Conservation (phyloP, 92 coral and sea anemone genomes). For the Parazoanthus darwini region DNA sequence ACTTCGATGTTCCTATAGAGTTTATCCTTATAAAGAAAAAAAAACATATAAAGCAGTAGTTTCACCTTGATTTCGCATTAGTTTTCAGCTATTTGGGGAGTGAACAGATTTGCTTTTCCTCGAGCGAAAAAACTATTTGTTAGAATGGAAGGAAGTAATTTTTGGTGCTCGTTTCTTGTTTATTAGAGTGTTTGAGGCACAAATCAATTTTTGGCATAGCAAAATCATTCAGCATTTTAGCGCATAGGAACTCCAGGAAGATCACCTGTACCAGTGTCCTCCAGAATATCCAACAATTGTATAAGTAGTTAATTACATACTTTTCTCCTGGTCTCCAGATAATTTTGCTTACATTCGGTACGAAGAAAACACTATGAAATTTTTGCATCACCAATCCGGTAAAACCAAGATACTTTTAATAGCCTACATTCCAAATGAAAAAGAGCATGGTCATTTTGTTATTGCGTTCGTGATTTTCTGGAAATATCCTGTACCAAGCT, state of each 20-base stretch:
- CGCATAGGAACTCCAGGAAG: neutral
- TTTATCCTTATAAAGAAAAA: no score
- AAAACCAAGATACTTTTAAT: neutral
- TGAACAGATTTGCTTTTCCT: neutral
- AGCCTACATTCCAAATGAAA: neutral
- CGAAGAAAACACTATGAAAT: neutral
- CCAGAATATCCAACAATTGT: neutral
- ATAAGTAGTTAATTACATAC: neutral
- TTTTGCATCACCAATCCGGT: neutral
- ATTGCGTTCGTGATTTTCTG: slow-evolving; percentile 22
- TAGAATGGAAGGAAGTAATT: neutral
- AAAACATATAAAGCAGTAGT: no score
- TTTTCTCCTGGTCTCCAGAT: neutral
- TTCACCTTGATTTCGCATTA: neutral
- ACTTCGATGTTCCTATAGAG: no score
- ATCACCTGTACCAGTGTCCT: neutral
- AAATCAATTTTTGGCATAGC: neutral
- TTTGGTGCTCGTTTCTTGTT: neutral
- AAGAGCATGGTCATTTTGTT: neutral
- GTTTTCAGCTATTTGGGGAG: neutral
- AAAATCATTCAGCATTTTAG: neutral
- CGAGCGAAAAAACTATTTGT: neutral
- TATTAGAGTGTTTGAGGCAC: neutral
- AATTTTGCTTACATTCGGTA: no score
- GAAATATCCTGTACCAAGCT: neutral